Conservation (phyloP, 2,888 invertebrate genomes). For the Oscheius sp. region DNA sequence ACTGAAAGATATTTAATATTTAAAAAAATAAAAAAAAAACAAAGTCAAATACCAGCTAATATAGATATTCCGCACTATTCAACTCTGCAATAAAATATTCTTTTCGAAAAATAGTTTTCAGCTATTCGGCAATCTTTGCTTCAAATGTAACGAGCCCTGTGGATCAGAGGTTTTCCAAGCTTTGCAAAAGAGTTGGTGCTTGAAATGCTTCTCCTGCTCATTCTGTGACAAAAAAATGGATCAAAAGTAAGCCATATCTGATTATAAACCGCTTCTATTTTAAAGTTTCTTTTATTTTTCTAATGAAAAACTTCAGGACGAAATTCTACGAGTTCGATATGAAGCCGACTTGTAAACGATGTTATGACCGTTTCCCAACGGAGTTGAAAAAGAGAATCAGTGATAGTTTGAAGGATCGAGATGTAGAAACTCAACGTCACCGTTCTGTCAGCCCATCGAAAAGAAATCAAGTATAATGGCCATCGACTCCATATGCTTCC, state of each 20-base stretch:
- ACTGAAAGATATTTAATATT: too few relatives aligned
- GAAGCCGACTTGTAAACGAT: slow-evolving; percentile 96
- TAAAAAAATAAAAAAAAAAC: too few relatives aligned
- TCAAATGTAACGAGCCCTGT: slow-evolving; percentile 97
- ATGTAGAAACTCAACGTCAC: slow-evolving; percentile 37
- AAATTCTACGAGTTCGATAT: slow-evolving; percentile 99
- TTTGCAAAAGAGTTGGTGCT: slow-evolving; percentile 98
- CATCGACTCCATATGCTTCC: background rate
- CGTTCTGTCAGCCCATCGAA: slow-evolving; percentile 28
- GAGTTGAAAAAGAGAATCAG: slow-evolving; percentile 87
- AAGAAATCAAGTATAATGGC: background rate
- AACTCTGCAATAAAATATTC: too few relatives aligned
- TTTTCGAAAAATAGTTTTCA: too few relatives aligned
- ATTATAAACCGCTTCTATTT: background rate
- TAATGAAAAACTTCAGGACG: slow-evolving; percentile 71
- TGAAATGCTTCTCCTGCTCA: slow-evolving; percentile 96
- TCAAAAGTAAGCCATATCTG: slow-evolving; percentile 71
- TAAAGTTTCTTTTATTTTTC: background rate
- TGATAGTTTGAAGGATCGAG: slow-evolving; percentile 65
- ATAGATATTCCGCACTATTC: too few relatives aligned
- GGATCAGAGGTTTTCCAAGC: slow-evolving; percentile 92
- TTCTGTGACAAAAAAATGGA: slow-evolving; percentile 88
- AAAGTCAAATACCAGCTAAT: too few relatives aligned
- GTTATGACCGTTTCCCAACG: slow-evolving; percentile 93
- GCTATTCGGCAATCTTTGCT: slow-evolving; percentile 97